Base-by-base conservation (phyloP, 2,888 invertebrate species). In the Galeruca laticollis region DNA sequence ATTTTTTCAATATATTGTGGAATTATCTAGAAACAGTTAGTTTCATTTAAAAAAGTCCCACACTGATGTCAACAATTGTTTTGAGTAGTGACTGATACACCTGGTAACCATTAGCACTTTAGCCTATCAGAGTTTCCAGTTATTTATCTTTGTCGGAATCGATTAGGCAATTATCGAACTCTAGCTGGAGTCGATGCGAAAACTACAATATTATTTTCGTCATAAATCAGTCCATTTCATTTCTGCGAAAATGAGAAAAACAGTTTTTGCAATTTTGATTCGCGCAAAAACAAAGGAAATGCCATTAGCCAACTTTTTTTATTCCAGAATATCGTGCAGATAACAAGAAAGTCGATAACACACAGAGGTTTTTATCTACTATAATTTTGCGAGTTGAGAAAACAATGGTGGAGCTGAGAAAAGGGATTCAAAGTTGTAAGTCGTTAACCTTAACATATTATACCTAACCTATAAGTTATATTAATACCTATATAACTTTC, bases 111-210 rank as follows among this genome's bases (percentile, higher is more conserved):
- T 35, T 33, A 57, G 35, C 31, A 57, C 56, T 33, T 33, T 3
- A 26, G 31, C 15, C 35, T 57, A 57, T 57, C 56, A 57, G 33
- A n/a, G 15, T 64, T 56, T 43, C 20, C 5, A 56, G 31, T 8
- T 64, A 65, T 65, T 65, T 65, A 65, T 65, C 65, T 57, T 31
- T 57, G 65, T 57, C 65, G n/a, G 21, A 47, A 57, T 65, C 65
- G 65, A 57, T 65, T 65, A 57, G 49, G 33, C 33, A 31, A 21
- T 56, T 65, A 57, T 65, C 57, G 49, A 65, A 18, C 15, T 4
- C 35, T 13, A 18, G 26, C 33, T 57, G 26, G 43, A 57, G 33
- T 33, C 57, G 43, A 65, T 49, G 47, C 57, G 35, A 21, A 65
- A 65, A 57, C 40, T 47, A 47, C 57, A 49, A 57, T 57, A 57